Conservation (phyloP, 2,888 invertebrate genomes). For the Mesorhabditis spiculigera region DNA sequence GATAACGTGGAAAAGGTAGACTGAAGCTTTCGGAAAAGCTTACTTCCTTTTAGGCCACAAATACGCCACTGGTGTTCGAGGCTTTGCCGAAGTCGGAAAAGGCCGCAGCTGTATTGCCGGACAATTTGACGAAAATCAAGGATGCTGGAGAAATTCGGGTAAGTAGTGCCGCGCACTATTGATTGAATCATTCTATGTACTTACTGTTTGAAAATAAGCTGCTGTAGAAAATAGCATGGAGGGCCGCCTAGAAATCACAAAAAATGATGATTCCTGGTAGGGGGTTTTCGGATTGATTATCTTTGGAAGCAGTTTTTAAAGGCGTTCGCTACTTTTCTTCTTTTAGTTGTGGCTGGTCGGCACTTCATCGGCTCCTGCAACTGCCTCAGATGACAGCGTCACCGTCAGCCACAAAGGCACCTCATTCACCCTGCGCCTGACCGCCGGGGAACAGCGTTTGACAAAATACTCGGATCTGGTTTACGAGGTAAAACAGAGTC, state of each 20-base stretch:
- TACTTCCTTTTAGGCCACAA: slow-evolving; percentile 5
- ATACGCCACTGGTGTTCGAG: slow-evolving; percentile 31
- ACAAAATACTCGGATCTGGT: slow-evolving; percentile 20
- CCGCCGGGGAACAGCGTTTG: slow-evolving; percentile 16
- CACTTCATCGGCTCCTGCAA: slow-evolving; percentile 19
- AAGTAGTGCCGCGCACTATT: background rate
- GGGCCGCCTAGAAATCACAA: background rate
- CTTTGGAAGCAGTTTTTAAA: too few species aligned
- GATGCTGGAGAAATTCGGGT: slow-evolving; percentile 40
- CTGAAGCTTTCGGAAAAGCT: background rate
- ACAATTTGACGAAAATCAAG: slow-evolving; percentile 35
- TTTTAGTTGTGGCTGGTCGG: slow-evolving; percentile 31
- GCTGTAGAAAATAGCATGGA: slow-evolving; percentile 4
- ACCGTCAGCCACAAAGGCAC: slow-evolving; percentile 14
- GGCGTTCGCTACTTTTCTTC: too few species aligned
- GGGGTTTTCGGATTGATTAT: background rate
- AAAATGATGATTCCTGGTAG: background rate
- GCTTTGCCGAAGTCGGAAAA: slow-evolving; percentile 21
- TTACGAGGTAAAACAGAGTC: slow-evolving; percentile 17
- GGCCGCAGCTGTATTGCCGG: slow-evolving; percentile 19
- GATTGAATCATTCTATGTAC: background rate
- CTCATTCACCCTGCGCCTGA: slow-evolving; percentile 11
- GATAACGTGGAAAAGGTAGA: slow-evolving; percentile 19
- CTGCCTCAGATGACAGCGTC: slow-evolving; percentile 12
- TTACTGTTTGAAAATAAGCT: background rate